Percentiles rank a stretch among this genome's conserved stretches.
phyloP scores from a whole-genome alignment of 2,797 vertebrate genomes.

The Mycteria americana region DNA sequence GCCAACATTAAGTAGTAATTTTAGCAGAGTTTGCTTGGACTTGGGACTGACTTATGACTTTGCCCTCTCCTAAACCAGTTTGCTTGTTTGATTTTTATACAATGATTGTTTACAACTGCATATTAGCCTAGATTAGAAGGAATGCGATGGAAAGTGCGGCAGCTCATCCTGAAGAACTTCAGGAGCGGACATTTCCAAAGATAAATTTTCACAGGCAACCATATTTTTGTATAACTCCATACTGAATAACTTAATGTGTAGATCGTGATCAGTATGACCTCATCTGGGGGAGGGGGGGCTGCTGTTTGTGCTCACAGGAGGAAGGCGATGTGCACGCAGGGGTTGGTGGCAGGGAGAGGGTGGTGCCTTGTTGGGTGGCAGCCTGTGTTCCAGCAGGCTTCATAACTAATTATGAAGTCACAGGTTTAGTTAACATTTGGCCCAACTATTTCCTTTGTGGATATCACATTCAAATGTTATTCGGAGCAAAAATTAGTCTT shows the following conservation, averaged over 20 bases:
- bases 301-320: not conserved
- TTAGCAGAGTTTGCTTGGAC: not conserved
- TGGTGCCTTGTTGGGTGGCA: not conserved
- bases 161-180: not conserved
- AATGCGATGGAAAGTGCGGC: not conserved
- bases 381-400: not conserved
- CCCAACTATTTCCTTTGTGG: not conserved
- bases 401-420: not conserved
- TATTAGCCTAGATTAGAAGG: not conserved
- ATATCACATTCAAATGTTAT: not conserved
- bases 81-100: not conserved
- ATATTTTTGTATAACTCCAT: not conserved
- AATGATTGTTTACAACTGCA: not conserved
- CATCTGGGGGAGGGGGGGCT: not conserved
- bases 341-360: not conserved
- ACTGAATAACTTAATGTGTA: not conserved
- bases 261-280: not conserved
- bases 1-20: not conserved
- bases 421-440: not conserved
- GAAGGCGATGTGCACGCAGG: accelerated
- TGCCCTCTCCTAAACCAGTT: not conserved
- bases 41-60: not conserved
- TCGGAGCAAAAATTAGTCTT: not conserved
- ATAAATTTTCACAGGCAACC: not conserved
- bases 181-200: not conserved